Evolutionary conservation across 2,888 invertebrate species (phyloP), one percentile per base, ranked within the genome.

Genomic region (Macrophya annulata): DNA sequence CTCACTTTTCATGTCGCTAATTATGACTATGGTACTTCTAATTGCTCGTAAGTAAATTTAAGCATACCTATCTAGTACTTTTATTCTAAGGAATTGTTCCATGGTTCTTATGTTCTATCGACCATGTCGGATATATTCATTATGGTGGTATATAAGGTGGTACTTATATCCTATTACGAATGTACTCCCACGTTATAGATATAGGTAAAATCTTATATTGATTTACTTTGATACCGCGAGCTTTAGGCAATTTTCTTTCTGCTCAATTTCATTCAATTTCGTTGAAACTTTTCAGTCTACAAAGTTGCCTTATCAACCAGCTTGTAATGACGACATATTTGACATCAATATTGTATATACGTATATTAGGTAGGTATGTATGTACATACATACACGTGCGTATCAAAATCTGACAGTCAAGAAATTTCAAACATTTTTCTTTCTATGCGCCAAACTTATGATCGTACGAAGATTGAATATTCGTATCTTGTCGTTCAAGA

Each of bases 241-340:
- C n/a, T 43, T 59, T 8, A 25, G 79, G 17, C 4, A 40, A 59
- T 40, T 8, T 79, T 79, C 37, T 31, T 79, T 79, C 17, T 37
- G 17, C 40, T 21, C 21, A 55, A 55, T 79, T 79, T 55, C 79
- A 37, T 79, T 79, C 79, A 79, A 79, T 79, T 79, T 79, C 37
- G 21, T 8, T 59, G 8, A 79, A 79, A 55, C 45, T 40, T 37
- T 15, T 55, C 15, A 37, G 59, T 79, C 40, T 21, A 40, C 9
- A 76, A n/a, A n/a, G 51, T 48, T 6, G 10, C 6, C 25, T 25
- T 17, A 25, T 76, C 15, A 12, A 76, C 25, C 8, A n/a, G 48
- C 21, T 45, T 76, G 48, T 48, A 48, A 76, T 17, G 17, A 48
- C 76, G 76, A 25, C 4, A 10, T 21, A 76, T 45, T 25, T 25